Percentiles rank a stretch among this genome's conserved stretches.
Conservation (phyloP, 1,140 invertebrate genomes). For the Drosophila orena region DNA sequence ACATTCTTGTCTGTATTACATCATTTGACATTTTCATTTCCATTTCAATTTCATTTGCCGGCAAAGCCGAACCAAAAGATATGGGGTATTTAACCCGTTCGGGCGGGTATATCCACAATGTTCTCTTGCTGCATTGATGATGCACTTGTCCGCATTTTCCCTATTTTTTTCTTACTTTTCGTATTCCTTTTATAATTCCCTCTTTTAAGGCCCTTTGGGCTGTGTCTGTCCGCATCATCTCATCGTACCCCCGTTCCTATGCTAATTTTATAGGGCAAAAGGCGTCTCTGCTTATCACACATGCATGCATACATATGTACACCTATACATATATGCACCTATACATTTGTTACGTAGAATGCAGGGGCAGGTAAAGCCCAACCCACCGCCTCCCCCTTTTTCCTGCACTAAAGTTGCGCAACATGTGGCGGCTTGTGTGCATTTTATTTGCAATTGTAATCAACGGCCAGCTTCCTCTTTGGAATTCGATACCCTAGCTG, state of each 20-base stretch:
- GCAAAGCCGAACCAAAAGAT: constrained; percentile 11
- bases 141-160: constrained; percentile 47
- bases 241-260: constrained; percentile 28
- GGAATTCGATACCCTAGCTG: constrained; percentile 15
- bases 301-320: background rate
- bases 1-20: constrained; percentile 53
- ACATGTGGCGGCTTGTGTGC: constrained; percentile 60
- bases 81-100: constrained; percentile 18
- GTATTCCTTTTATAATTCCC: constrained; percentile 5
- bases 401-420: constrained; percentile 65
- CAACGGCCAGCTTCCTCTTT: constrained; percentile 62
- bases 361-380: constrained; percentile 12
- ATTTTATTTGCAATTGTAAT: constrained; percentile 80
- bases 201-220: constrained; percentile 30
- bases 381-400: constrained; percentile 11
- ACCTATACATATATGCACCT: background rate
- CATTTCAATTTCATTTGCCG: constrained; percentile 27
- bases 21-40: constrained; percentile 14
- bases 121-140: constrained; percentile 9
- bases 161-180: too few species aligned
- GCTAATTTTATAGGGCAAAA: constrained; percentile 69
- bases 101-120: too few species aligned
- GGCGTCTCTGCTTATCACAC: constrained; percentile 33
- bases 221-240: constrained; percentile 38
- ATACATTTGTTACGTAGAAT: constrained; percentile 1